Evolutionary conservation across 1,140 invertebrate genomes (phyloP), one percentile per base, ranked within the genome.

Genomic region (Chironomus tepperi): DNA sequence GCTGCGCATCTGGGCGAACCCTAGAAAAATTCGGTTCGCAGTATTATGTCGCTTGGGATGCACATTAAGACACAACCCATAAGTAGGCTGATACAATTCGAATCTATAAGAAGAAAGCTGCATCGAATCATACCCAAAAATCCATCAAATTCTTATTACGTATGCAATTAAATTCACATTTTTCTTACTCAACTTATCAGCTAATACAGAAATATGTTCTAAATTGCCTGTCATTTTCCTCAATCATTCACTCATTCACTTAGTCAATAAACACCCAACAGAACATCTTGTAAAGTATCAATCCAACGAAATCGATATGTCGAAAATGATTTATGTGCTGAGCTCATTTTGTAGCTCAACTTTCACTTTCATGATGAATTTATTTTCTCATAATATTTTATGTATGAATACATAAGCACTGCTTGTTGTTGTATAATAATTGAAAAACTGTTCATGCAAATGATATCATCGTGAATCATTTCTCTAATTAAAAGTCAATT

Each of bases 401-500:
- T 34, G 24, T 34, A 34, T 34, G 24, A 34, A n/a, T 34, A 34
- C 1, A 34, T 34, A 34, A 34, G 24, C 24, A 34, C 5, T 34
- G 1, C 24, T 34, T 5, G 24, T 34, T 34, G 5, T 34, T 34
- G 24, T 34, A 5, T 34, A 34, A 34, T 34, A 34, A 34, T 34
- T 34, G 24, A 34, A 34, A 34, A 34, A 57, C 5, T 57, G 47
- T 47, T 9, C 47, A 57, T 15, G 47, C n/a, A 57, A 57, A n/a
- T n/a, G 12, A 9, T 47, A 57, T 57, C 12, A n/a, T n/a, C n/a
- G 47, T 10, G 47, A 57, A 57, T 12, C 3, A 15, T 57, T 12
- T 5, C 47, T 57, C 47, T 57, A 57, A 57, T 57, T 57, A 57
- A 57, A 57, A 57, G 47, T 57, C 47, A 57, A 57, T 57, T 57